Evolutionary conservation across 2,797 vertebrate species (phyloP).

Genomic region (Aplochiton taeniatus): DNA sequence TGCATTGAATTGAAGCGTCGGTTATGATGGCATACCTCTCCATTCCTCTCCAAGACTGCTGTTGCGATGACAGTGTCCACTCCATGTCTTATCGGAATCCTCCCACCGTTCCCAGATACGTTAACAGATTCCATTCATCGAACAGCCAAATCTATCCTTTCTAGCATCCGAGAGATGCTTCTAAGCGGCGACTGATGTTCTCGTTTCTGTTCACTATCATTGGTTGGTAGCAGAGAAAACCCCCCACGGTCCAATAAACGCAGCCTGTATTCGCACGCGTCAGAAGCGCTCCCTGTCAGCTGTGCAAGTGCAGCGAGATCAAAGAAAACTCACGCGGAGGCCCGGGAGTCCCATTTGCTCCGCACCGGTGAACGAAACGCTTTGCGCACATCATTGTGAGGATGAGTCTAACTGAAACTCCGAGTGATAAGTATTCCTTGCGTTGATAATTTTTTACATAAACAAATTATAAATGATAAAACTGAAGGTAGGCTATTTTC

Average conservation of each 20-base stretch:
- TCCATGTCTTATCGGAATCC: slow-evolving; percentile 40
- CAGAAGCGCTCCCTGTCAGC: slow-evolving; percentile 21
- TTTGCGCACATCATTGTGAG: neutral
- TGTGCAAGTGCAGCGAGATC: slow-evolving; percentile 36
- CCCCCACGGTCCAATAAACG: slow-evolving; percentile 36
- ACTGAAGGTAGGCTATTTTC: too few relatives aligned
- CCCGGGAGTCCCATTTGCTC: neutral
- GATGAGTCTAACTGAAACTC: too few relatives aligned
- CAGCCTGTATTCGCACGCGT: slow-evolving; percentile 31
- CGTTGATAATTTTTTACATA: too few relatives aligned
- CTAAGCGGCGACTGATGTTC: slow-evolving; percentile 39
- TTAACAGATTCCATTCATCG: slow-evolving; percentile 17
- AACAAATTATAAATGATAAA: too few relatives aligned
- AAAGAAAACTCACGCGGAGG: slow-evolving; percentile 36
- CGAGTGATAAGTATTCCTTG: too few relatives aligned
- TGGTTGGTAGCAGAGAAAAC: slow-evolving; percentile 35
- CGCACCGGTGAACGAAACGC: neutral
- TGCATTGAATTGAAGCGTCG: neutral
- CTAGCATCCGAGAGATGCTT: slow-evolving; percentile 31
- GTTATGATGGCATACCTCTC: slow-evolving; percentile 47
- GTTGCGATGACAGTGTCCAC: slow-evolving; percentile 23
- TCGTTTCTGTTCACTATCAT: slow-evolving; percentile 38
- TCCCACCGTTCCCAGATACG: slow-evolving; percentile 11
- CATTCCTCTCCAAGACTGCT: slow-evolving; percentile 13
- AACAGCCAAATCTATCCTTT: neutral